These are phyloP conservation scores for Hemiprocne comata DNA, from an alignment of 2,113 vertebrate genomes.

Conservation along the genomic window DNA sequence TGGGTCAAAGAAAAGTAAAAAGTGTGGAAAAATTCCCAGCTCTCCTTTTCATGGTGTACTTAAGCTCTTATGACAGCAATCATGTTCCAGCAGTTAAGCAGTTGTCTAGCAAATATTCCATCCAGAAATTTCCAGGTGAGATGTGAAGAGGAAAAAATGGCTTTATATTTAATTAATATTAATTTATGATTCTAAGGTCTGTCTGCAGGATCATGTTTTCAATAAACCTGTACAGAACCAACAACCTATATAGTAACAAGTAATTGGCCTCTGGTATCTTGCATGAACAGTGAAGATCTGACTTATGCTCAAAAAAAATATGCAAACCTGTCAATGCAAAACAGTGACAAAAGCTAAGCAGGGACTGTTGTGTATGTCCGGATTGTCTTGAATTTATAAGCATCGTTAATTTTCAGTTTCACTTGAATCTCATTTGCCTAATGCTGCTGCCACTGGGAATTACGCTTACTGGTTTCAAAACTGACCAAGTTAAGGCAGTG, in stretches of 20 bases:
- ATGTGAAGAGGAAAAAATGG: not conserved
- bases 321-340: not conserved
- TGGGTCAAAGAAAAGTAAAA: not conserved
- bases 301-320: not conserved
- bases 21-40: not conserved
- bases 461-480: not conserved
- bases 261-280: not conserved
- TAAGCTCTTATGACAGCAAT: not conserved
- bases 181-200: not conserved
- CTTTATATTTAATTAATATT: not conserved
- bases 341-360: not conserved
- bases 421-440: not conserved
- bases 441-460: not conserved
- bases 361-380: not conserved
- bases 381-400: not conserved
- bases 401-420: not conserved
- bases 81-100: not conserved
- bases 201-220: not conserved
- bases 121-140: not conserved
- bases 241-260: not conserved
- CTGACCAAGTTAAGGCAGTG: not conserved
- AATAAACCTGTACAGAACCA: not conserved
- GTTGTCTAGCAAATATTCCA: not conserved
- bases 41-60: not conserved
- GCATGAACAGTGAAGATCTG: not conserved